Evolutionary conservation across 2,797 vertebrate species (phyloP).

Genomic region (Neopelma chrysocephalum): DNA sequence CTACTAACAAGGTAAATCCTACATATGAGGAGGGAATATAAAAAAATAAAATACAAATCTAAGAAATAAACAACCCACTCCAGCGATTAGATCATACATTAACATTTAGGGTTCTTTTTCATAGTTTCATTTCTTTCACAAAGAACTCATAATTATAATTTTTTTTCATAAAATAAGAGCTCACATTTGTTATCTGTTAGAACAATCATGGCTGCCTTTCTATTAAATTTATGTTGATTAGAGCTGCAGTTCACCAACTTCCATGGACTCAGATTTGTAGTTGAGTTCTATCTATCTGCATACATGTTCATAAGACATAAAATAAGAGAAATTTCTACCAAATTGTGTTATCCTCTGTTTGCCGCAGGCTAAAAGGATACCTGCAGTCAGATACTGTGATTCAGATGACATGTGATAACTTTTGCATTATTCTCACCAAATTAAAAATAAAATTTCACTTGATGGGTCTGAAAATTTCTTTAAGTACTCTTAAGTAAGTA

Average conservation of each 20-base stretch:
- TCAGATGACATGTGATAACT: not conserved
- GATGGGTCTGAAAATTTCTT: not conserved
- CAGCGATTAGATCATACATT: not conserved
- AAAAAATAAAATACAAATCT: not conserved
- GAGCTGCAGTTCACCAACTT: not conserved
- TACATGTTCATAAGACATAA: not conserved
- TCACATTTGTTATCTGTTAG: not conserved
- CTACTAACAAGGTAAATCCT: not conserved
- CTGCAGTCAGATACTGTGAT: not conserved
- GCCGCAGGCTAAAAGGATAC: not conserved
- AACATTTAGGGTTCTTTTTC: fast-evolving
- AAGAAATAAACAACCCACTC: not conserved
- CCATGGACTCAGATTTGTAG: not conserved
- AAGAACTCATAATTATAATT: not conserved
- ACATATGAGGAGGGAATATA: not conserved
- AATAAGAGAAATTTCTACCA: not conserved
- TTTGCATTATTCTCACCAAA: not conserved
- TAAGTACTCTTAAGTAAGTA: not conserved
- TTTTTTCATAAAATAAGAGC: not conserved
- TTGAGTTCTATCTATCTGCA: not conserved
- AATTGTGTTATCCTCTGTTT: not conserved
- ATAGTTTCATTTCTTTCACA: not conserved
- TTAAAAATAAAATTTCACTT: not conserved
- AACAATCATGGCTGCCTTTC: not conserved
- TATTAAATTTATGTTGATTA: not conserved